phyloP scores from a whole-genome alignment of 1,140 invertebrate species.

The Aphelenchoides fujianensis region DNA sequence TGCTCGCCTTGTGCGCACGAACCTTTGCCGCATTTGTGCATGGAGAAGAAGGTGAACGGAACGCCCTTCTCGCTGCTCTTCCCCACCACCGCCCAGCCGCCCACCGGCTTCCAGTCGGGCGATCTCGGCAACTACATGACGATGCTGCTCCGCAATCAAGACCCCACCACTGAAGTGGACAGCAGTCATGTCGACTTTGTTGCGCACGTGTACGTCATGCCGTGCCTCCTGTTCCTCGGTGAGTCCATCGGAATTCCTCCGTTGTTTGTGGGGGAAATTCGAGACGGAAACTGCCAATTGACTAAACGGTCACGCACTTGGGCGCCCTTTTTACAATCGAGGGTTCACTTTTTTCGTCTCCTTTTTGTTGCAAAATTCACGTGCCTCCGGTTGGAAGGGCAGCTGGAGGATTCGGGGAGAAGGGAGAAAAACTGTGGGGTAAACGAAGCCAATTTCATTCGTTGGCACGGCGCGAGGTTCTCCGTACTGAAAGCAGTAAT shows the following conservation, averaged over 20 bases:
- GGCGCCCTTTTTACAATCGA: slow-evolving; percentile 4
- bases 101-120: neutral
- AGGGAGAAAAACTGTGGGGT: too few species aligned
- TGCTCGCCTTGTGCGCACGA: neutral
- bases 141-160: slow-evolving; percentile 7
- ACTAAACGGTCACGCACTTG: neutral
- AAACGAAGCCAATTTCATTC: slow-evolving; percentile 5
- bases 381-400: too few species aligned
- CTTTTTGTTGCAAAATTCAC: neutral
- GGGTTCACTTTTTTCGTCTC: slow-evolving; percentile 5
- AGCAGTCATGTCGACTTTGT: slow-evolving; percentile 45
- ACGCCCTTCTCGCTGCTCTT: neutral
- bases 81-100: neutral
- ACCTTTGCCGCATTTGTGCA: neutral
- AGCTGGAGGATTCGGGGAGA: too few species aligned
- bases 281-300: slow-evolving; percentile 21
- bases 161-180: slow-evolving; percentile 18
- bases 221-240: slow-evolving; percentile 45
- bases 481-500: too few species aligned
- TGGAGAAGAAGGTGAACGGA: neutral
- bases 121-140: neutral
- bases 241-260: slow-evolving; percentile 6
- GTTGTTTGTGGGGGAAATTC: neutral
- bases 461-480: too few species aligned
- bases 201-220: slow-evolving; percentile 57